Evolutionary conservation across 1,140 invertebrate genomes (phyloP).

Genomic region (Hesperophylax magnus): DNA sequence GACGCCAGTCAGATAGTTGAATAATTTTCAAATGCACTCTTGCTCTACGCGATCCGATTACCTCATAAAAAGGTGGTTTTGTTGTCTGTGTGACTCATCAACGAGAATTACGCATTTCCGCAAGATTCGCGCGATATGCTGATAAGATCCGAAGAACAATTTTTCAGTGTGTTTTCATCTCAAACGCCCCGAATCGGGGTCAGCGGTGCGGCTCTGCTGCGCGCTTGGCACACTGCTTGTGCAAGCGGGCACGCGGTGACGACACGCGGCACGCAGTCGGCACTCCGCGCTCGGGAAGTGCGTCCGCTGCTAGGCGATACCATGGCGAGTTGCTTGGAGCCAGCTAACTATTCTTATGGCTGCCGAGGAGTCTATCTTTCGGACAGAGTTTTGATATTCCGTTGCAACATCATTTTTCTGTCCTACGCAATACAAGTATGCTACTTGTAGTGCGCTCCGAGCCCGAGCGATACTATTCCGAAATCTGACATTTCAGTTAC

Average conservation of each 20-base stretch:
- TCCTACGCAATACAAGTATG: background rate
- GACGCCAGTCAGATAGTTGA: too few relatives aligned
- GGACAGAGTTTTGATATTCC: too few relatives aligned
- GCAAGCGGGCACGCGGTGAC: conserved; percentile 30
- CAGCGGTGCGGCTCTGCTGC: conserved; percentile 25
- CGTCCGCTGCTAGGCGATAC: conserved; percentile 23
- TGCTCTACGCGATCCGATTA: too few relatives aligned
- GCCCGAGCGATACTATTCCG: too few relatives aligned
- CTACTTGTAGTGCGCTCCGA: too few relatives aligned
- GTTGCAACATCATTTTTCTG: too few relatives aligned
- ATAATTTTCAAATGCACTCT: too few relatives aligned
- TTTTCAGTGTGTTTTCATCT: conserved; percentile 32
- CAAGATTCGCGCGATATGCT: background rate
- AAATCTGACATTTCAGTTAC: too few relatives aligned
- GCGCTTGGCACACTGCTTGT: conserved; percentile 27
- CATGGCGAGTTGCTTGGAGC: background rate
- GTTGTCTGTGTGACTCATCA: too few relatives aligned
- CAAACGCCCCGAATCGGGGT: conserved; percentile 38
- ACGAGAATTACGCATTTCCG: conserved; percentile 1
- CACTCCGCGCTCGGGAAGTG: conserved; percentile 25
- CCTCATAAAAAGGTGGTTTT: too few relatives aligned
- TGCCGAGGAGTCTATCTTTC: too few relatives aligned
- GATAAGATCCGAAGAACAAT: background rate
- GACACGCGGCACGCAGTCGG: conserved; percentile 25
- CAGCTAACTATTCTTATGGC: too few relatives aligned